phyloP scores from a whole-genome alignment of 2,797 vertebrate species.

The Pterois miles region DNA sequence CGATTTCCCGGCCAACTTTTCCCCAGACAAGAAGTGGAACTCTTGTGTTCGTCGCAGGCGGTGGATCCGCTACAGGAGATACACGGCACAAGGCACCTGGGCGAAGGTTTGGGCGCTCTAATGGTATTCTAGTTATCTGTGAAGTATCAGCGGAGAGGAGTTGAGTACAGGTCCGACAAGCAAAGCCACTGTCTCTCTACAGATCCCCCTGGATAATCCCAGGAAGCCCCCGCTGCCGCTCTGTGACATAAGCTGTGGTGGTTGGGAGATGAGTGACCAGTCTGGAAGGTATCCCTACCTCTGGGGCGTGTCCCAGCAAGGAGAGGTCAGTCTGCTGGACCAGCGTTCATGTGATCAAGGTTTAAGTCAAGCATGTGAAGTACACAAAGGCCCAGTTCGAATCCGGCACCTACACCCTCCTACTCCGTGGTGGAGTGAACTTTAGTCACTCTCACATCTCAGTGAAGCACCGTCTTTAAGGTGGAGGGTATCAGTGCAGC shows the following conservation, averaged over 20 bases:
- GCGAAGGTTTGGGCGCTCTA: slow-evolving; percentile 84
- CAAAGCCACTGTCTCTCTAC: not conserved
- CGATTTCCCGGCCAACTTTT: slow-evolving; percentile 96
- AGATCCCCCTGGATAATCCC: slow-evolving; percentile 87
- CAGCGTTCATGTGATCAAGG: not conserved
- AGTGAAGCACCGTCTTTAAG: too few species aligned
- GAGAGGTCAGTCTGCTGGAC: slow-evolving; percentile 84
- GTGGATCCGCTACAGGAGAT: slow-evolving; percentile 98
- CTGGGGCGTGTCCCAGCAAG: slow-evolving; percentile 96
- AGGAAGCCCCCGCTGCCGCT: slow-evolving; percentile 89
- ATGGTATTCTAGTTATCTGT: not conserved
- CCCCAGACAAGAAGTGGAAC: slow-evolving; percentile 96
- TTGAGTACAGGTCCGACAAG: not conserved
- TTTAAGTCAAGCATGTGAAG: not conserved
- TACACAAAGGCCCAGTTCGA: too few species aligned
- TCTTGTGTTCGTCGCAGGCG: slow-evolving; percentile 96
- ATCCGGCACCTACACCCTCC: too few species aligned
- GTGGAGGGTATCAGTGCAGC: too few species aligned
- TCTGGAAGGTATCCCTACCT: slow-evolving; percentile 90
- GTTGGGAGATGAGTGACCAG: slow-evolving; percentile 93
- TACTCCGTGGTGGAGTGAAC: too few species aligned
- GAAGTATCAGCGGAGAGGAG: not conserved
- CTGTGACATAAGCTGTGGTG: slow-evolving; percentile 93
- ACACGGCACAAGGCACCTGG: slow-evolving; percentile 91
- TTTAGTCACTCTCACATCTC: too few species aligned